Evolutionary conservation across 1,140 invertebrate genomes (phyloP).

Genomic region (Euschistus heros): DNA sequence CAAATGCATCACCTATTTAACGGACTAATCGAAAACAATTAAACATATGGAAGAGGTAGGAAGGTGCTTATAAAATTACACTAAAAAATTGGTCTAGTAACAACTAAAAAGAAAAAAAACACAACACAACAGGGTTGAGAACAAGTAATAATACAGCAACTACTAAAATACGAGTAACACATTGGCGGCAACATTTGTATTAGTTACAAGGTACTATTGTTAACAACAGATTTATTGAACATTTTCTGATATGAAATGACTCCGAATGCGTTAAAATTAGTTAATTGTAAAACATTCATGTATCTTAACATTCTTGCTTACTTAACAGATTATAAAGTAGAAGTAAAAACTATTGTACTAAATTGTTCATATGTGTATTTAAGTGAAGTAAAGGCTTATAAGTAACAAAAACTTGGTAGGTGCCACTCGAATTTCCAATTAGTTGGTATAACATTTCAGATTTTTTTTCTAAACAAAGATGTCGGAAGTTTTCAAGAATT

Average conservation of each 20-base stretch:
- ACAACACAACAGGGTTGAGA: slow-evolving; percentile 1
- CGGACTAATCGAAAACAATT: background rate
- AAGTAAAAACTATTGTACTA: slow-evolving; percentile 24
- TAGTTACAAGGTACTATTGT: background rate
- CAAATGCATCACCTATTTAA: no score
- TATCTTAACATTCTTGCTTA: slow-evolving; percentile 24
- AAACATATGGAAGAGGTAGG: slow-evolving; percentile 4
- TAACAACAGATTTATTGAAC: slow-evolving; percentile 14
- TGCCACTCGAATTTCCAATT: slow-evolving; percentile 10
- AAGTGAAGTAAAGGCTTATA: slow-evolving; percentile 12
- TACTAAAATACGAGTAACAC: slow-evolving; percentile 4
- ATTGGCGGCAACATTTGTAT: background rate
- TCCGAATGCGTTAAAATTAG: slow-evolving; percentile 15
- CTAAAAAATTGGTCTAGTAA: slow-evolving; percentile 2
- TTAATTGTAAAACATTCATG: slow-evolving; percentile 25
- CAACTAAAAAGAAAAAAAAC: slow-evolving; percentile 4
- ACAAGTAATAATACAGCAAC: slow-evolving; percentile 7
- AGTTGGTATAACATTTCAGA: slow-evolving; percentile 4
- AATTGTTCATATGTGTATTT: slow-evolving; percentile 17
- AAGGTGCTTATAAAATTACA: slow-evolving; percentile 4
- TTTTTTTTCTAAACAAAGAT: no score
- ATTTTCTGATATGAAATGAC: slow-evolving; percentile 19
- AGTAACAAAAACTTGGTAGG: slow-evolving; percentile 14
- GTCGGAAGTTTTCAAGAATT: background rate
- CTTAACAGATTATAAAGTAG: slow-evolving; percentile 22